A percentile compares a stretch with the other conserved stretches of the same genome.
phyloP scores from a whole-genome alignment of 2,797 vertebrate genomes.

The Molossus molossus region DNA sequence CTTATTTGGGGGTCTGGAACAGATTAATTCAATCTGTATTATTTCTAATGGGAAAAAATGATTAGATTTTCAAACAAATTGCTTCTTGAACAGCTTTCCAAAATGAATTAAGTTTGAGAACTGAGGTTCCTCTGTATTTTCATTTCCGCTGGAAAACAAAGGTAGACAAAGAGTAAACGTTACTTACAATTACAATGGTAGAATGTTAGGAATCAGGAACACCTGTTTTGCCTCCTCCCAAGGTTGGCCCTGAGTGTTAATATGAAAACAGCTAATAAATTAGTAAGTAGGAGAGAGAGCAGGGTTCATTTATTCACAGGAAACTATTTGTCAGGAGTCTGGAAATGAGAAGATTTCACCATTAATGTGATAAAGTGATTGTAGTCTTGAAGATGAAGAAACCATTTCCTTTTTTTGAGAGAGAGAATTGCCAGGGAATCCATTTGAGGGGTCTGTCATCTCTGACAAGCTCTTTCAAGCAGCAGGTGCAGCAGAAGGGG shows the following conservation, averaged over 20 bases:
- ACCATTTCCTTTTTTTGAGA: conserved; percentile 25
- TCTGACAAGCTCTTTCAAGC: conserved; percentile 32
- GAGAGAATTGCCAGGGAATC: conserved; percentile 46
- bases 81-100: too few species aligned
- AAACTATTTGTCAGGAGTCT: conserved; percentile 72
- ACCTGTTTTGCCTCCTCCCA: conserved; percentile 53
- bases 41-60: too few species aligned
- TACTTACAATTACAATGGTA: background rate
- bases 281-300: conserved; percentile 46
- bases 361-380: conserved; percentile 70
- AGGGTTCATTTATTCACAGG: conserved; percentile 61
- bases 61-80: too few species aligned
- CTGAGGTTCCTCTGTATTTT: background rate
- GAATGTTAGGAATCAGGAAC: background rate
- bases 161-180: background rate
- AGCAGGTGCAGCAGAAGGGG: background rate
- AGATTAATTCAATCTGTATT: too few species aligned
- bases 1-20: too few species aligned
- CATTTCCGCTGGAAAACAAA: conserved; percentile 26
- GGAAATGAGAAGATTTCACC: conserved; percentile 65
- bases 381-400: conserved; percentile 64
- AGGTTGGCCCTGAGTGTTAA: conserved; percentile 43
- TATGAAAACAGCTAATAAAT: conserved; percentile 70
- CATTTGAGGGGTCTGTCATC: background rate
- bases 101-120: too few species aligned